Base-by-base conservation (phyloP, 2,113 vertebrate genomes). In the Sialia sialis region DNA sequence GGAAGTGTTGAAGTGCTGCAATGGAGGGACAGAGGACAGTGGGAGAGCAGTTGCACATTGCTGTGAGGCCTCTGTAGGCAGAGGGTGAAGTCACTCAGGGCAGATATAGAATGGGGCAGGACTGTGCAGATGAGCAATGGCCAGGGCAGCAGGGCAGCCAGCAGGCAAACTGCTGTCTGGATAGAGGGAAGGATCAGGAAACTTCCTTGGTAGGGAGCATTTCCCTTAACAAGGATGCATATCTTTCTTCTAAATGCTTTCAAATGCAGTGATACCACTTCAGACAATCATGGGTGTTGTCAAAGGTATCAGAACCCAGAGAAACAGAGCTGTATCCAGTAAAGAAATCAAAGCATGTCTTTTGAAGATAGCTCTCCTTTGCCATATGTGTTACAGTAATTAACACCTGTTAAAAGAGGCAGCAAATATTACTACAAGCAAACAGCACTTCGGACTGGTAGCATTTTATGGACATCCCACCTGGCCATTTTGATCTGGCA, bases 331-430 rank as follows among this genome's bases (percentile, higher is more conserved):
- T 52, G 16, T 21, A 77, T 30, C 34, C 68, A 68, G 43, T 16
- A 64, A 75, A 64, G n/a, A 68, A 63, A 34, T 25, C 69, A 51
- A 75, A 75, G 26, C 21, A 54, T 0, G 0, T 14, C 17, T 26
- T 26, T 11, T 52, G 48, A 84, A 64, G 36, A 11, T 16, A 52
- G 10, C 3, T 95, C 27, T 93, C 6, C 30, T 76, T 69, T 62
- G 34, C 19, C 13, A 18, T 51, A 5, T 1, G 0, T 2, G 0
- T 84, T 70, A 30, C 27, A 34, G 48, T 17, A 48, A 46, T n/a
- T 92, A 64, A 20, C 27, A 64, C 32, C 13, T 58, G 7, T 54
- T 79, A 54, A 60, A 73, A 79, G 29, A 4, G 38, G 17, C 20
- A 79, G 49, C 16, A 92, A 76, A 72, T 25, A n/a, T 32, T 62